A percentile compares a stretch with the other conserved stretches of the same genome.
Conservation (phyloP, 2,113 vertebrate species). For the Phrynosoma platyrhinos region DNA sequence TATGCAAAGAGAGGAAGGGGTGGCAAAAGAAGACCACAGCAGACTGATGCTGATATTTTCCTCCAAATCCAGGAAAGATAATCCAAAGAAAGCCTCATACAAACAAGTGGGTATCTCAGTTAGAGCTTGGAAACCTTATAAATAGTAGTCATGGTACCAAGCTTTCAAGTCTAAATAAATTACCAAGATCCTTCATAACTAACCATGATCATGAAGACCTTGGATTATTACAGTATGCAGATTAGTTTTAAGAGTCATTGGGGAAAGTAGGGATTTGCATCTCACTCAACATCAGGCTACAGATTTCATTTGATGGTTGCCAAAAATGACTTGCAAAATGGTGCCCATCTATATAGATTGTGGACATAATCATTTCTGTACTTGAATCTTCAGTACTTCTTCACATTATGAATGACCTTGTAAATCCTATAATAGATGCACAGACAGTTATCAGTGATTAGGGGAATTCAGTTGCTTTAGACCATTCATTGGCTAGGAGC, state of each 20-base stretch:
- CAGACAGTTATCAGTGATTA: not conserved
- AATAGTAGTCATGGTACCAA: too few relatives aligned
- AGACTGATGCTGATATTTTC: too few relatives aligned
- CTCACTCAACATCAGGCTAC: not conserved
- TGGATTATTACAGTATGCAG: not conserved
- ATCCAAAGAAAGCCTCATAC: not conserved
- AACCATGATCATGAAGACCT: not conserved
- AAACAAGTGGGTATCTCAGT: not conserved
- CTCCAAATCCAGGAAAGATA: too few relatives aligned
- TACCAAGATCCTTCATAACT: not conserved
- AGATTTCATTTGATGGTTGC: not conserved
- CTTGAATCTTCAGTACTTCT: not conserved
- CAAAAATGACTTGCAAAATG: not conserved
- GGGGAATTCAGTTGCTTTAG: too few relatives aligned
- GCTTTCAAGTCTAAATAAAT: not conserved
- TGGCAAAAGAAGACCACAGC: too few relatives aligned
- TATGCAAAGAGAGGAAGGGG: not conserved
- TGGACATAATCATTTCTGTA: not conserved
- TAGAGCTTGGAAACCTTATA: not conserved
- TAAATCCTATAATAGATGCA: not conserved
- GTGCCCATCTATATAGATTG: not conserved
- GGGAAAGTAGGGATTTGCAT: too few relatives aligned
- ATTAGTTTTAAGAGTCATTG: too few relatives aligned
- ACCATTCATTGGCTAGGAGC: too few relatives aligned
- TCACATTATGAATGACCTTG: not conserved